A percentile compares a stretch with the other conserved stretches of the same genome.
phyloP scores from a whole-genome alignment of 2,888 invertebrate species.

The Spatulosminthurus flaviceps region DNA sequence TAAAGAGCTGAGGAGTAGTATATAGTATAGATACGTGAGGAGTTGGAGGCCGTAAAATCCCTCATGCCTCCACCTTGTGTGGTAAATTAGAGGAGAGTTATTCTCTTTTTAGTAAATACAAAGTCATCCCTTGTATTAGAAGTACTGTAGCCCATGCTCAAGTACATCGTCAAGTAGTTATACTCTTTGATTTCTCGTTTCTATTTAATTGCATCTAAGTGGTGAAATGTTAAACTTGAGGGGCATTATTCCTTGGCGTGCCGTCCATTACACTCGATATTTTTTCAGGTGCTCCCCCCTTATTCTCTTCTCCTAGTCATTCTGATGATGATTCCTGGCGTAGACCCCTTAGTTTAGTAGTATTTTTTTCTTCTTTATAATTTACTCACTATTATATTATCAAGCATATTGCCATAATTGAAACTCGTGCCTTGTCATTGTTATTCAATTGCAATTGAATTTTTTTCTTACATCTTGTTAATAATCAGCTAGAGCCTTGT shows the following conservation, averaged over 20 bases:
- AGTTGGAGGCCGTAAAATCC: too few relatives aligned
- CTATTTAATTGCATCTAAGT: constrained; percentile 26
- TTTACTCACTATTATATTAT: too few relatives aligned
- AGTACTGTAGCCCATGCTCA: background rate
- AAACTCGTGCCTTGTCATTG: constrained; percentile 7
- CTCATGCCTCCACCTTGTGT: too few relatives aligned
- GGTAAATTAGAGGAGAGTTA: too few relatives aligned
- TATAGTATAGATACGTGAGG: too few relatives aligned
- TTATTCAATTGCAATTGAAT: background rate
- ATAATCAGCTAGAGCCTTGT: too few relatives aligned
- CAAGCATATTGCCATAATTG: too few relatives aligned
- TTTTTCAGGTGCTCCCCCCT: too few relatives aligned
- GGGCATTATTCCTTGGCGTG: constrained; percentile 11
- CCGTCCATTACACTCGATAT: background rate
- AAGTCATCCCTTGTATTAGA: too few relatives aligned
- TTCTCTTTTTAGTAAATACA: too few relatives aligned
- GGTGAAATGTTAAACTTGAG: constrained; percentile 11
- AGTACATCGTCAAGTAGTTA: background rate
- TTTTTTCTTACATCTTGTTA: too few relatives aligned
- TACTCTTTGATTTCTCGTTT: constrained; percentile 16
- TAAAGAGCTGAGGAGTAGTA: background rate
- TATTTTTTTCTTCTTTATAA: background rate
- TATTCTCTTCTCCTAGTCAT: background rate
- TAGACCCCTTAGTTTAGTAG: background rate
- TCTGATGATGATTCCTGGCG: background rate